Evolutionary conservation across 2,888 invertebrate species (phyloP).

Genomic region (Drosophila barbarae): DNA sequence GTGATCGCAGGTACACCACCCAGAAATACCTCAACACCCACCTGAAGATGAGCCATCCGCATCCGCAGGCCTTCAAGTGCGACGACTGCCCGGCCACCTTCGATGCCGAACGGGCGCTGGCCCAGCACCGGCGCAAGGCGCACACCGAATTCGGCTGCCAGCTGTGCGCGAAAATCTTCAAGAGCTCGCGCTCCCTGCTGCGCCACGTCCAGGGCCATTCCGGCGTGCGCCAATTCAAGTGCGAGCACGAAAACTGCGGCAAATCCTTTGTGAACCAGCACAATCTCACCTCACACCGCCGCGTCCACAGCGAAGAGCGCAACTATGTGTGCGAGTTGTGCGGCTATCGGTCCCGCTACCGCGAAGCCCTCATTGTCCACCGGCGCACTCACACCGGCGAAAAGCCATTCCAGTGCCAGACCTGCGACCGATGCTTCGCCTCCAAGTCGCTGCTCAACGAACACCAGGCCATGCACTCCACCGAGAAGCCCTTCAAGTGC

Average conservation of each 20-base stretch:
- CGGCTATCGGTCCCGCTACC: slow-evolving; percentile 69
- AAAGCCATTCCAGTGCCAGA: slow-evolving; percentile 68
- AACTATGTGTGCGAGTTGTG: slow-evolving; percentile 74
- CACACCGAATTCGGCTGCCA: slow-evolving; percentile 60
- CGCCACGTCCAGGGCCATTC: slow-evolving; percentile 66
- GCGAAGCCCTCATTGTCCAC: slow-evolving; percentile 68
- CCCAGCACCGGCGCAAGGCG: slow-evolving; percentile 56
- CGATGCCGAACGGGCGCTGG: slow-evolving; percentile 55
- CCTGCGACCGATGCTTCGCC: slow-evolving; percentile 68
- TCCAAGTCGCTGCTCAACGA: slow-evolving; percentile 69
- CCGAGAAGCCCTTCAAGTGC: slow-evolving; percentile 67
- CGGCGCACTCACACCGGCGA: slow-evolving; percentile 74
- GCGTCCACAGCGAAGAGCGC: slow-evolving; percentile 65
- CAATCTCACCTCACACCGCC: slow-evolving; percentile 63
- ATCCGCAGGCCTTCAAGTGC: slow-evolving; percentile 62
- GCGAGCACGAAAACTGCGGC: slow-evolving; percentile 64
- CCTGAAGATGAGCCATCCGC: slow-evolving; percentile 61
- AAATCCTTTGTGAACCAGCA: slow-evolving; percentile 70
- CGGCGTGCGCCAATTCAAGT: slow-evolving; percentile 61
- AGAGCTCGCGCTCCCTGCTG: slow-evolving; percentile 60
- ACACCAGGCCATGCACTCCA: slow-evolving; percentile 74
- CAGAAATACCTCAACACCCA: slow-evolving; percentile 59
- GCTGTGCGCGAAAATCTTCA: slow-evolving; percentile 65
- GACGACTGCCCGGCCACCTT: slow-evolving; percentile 56
- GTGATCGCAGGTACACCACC: slow-evolving; percentile 53